A percentile compares a stretch with the other conserved stretches of the same genome.
Evolutionary conservation across 2,113 vertebrate species (phyloP).

Genomic region (Garra rufa): DNA sequence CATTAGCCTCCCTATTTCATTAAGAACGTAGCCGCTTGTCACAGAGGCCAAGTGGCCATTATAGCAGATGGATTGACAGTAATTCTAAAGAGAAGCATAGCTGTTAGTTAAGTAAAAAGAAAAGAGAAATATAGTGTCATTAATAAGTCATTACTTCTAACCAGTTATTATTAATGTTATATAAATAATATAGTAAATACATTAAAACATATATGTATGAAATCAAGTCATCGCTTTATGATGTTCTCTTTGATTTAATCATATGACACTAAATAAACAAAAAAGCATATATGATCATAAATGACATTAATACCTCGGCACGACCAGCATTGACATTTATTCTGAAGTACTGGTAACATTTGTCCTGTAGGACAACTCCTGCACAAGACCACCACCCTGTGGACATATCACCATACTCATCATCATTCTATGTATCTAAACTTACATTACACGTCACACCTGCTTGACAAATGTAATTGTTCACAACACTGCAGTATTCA

Average conservation of each 20-base stretch:
- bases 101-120: not conserved
- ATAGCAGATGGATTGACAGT: slow-evolving; percentile 58
- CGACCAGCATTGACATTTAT: slow-evolving; percentile 39
- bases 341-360: slow-evolving; percentile 65
- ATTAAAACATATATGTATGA: too few relatives aligned
- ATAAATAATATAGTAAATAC: too few relatives aligned
- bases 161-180: too few relatives aligned
- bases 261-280: too few relatives aligned
- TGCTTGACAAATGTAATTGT: not conserved
- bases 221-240: too few relatives aligned
- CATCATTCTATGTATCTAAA: not conserved
- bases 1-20: slow-evolving; percentile 61
- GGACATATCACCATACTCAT: slow-evolving; percentile 22
- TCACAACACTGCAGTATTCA: not conserved
- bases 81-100: slow-evolving; percentile 52
- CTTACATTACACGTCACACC: not conserved
- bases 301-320: slow-evolving; percentile 61
- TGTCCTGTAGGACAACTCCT: slow-evolving; percentile 50
- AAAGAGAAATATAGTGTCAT: not conserved
- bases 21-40: slow-evolving; percentile 53
- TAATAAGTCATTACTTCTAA: not conserved
- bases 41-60: slow-evolving; percentile 70
- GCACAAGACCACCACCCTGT: slow-evolving; percentile 51
- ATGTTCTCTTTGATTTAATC: too few relatives aligned
- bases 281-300: too few relatives aligned